Conservation (phyloP, 1,140 invertebrate genomes). For the Ruditapes philippinarum region DNA sequence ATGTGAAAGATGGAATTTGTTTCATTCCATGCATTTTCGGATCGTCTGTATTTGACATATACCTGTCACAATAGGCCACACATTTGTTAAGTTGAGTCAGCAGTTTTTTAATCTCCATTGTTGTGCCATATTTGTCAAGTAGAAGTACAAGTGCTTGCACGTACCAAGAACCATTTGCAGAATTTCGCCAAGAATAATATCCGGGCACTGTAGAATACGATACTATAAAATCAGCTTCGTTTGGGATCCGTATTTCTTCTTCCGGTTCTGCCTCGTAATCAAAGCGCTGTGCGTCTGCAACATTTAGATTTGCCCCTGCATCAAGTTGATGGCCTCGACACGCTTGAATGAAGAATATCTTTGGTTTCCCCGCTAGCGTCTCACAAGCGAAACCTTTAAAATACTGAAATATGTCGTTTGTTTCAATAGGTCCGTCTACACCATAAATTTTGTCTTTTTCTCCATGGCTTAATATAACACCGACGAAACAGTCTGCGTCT, state of each 20-base stretch:
- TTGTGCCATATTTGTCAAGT: conserved; percentile 59
- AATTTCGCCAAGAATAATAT: conserved; percentile 73
- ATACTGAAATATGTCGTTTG: conserved; percentile 75
- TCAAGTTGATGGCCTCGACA: conserved; percentile 76
- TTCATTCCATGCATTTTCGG: conserved; percentile 46
- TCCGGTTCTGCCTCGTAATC: neutral
- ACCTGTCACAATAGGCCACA: conserved; percentile 37
- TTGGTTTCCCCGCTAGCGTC: conserved; percentile 78
- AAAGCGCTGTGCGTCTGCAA: conserved; percentile 25
- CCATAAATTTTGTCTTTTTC: conserved; percentile 75
- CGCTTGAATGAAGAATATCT: conserved; percentile 83
- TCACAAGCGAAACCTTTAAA: conserved; percentile 77
- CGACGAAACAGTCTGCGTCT: conserved; percentile 72
- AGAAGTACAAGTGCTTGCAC: conserved; percentile 60
- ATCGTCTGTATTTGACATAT: conserved; percentile 38
- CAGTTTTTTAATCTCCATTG: conserved; percentile 47
- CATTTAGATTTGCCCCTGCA: conserved; percentile 14
- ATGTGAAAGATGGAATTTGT: conserved; percentile 53
- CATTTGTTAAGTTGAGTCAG: conserved; percentile 46
- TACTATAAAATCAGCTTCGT: conserved; percentile 77
- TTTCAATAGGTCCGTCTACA: conserved; percentile 68
- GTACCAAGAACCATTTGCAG: conserved; percentile 75
- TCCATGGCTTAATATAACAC: conserved; percentile 80
- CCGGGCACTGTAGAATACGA: conserved; percentile 78
- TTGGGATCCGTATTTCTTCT: conserved; percentile 67